phyloP scores from a whole-genome alignment of 2,113 vertebrate genomes.

The Camarhynchus parvulus region DNA sequence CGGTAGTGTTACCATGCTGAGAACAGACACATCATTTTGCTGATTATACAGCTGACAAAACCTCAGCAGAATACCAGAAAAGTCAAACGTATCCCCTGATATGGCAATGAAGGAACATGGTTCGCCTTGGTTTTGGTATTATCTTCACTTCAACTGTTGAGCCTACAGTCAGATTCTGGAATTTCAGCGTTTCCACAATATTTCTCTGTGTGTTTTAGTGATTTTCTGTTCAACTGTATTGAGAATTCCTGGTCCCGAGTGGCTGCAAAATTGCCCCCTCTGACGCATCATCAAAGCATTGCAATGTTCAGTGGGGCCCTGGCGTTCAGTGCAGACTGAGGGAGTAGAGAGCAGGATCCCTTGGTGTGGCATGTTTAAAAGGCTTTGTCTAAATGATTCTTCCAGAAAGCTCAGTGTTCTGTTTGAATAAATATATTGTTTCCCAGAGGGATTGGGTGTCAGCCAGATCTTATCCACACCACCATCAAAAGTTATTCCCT shows the following conservation, averaged over 20 bases:
- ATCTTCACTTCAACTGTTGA: not conserved
- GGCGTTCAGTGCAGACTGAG: not conserved
- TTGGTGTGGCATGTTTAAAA: not conserved
- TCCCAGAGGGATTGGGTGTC: conserved; percentile 19
- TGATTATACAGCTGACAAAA: not conserved
- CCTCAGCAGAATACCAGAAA: not conserved
- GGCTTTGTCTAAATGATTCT: not conserved
- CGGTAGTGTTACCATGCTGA: not conserved
- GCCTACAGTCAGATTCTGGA: not conserved
- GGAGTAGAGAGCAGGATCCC: not conserved
- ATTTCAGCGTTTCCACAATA: not conserved
- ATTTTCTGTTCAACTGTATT: not conserved
- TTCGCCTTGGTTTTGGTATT: not conserved
- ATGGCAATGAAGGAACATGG: not conserved
- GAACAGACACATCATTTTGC: not conserved
- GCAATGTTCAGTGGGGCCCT: not conserved
- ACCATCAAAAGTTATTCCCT: conserved; percentile 31
- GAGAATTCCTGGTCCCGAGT: not conserved
- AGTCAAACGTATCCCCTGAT: not conserved
- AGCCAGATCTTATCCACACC: conserved; percentile 1
- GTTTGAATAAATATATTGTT: conserved; percentile 12
- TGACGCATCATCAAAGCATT: not conserved
- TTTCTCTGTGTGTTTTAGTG: not conserved
- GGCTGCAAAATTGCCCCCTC: not conserved
- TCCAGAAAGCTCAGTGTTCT: not conserved